Evolutionary conservation across 2,888 invertebrate genomes (phyloP).

Genomic region (Amphipoea oculea): DNA sequence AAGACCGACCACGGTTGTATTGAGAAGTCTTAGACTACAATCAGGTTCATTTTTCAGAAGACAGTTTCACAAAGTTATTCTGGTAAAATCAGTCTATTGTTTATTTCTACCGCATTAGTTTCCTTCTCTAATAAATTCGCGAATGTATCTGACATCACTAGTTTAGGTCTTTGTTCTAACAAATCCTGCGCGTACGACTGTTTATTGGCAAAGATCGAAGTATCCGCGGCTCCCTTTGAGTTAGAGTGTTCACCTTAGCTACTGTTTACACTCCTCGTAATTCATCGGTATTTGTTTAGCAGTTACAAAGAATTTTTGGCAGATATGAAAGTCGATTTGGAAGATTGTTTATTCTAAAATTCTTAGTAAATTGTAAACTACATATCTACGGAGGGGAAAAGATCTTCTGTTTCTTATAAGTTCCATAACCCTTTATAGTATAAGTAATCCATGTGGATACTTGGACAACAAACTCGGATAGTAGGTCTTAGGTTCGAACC

Average conservation of each 20-base stretch:
- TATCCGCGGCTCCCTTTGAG: conserved; percentile 69
- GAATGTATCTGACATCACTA: not conserved
- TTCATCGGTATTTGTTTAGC: conserved; percentile 50
- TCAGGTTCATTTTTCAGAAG: not conserved
- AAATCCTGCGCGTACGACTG: conserved; percentile 60
- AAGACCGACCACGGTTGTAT: not conserved
- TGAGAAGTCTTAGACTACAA: not conserved
- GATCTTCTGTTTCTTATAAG: not conserved
- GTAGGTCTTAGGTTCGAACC: no score
- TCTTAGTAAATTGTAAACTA: conserved; percentile 5
- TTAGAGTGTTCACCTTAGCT: conserved; percentile 48
- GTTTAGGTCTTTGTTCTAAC: conserved; percentile 40
- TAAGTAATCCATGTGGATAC: not conserved
- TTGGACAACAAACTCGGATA: no score
- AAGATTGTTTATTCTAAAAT: conserved; percentile 35
- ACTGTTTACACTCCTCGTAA: conserved; percentile 51
- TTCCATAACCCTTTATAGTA: not conserved
- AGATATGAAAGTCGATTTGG: conserved; percentile 20
- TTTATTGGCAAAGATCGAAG: conserved; percentile 73
- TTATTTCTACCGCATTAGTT: not conserved
- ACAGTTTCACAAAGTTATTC: not conserved
- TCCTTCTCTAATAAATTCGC: not conserved
- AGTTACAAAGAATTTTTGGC: conserved; percentile 40
- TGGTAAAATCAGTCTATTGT: not conserved
- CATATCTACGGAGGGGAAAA: not conserved